Base-by-base conservation (phyloP, 37 sponge, comb jelly and placozoan genomes). In the Aplysina aerophoba region DNA sequence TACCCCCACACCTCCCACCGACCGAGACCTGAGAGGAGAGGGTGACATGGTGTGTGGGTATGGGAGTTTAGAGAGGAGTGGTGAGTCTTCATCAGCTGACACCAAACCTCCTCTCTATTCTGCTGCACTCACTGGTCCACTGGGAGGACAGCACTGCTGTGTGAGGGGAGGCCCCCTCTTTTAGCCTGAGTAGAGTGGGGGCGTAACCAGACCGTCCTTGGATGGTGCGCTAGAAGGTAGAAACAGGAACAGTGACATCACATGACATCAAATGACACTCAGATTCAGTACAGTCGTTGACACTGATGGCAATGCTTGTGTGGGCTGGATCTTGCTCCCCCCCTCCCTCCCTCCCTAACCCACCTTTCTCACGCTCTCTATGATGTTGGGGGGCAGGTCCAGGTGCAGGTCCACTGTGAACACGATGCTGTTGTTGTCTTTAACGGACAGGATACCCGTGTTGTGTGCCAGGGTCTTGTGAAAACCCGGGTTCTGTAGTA, bases 191-290 rank as follows among this genome's bases (percentile, higher is more conserved):
- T 62, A 93, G 82, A 62, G 83, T 73, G 35, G 93, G 93, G 38
- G 93, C 83, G 60, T 77, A 93, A 19, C 85, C 90, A 85, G 89
- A 89, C 85, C 74, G 82, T 5, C 90, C 88, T 59, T 87, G 67
- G n/a, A 93, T 53, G 21, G 82, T 84, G 61, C 90, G 90, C 90
- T 92, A 79, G 25, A 50, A 40, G 78, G 78, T 19, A 36, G 1
- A 17, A 8, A 44, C 50, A 44, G 3, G 50, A 3, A 44, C 8
- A 44, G 8, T 44, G 50, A 44, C 50, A 44, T 44, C 50, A 44
- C 50, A 44, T 44, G 3, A 44, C 50, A 44, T 11, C 50, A 44
- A n/a, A n/a, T n/a, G n/a, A n/a, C n/a, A n/a, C n/a, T n/a, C n/a
- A n/a, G n/a, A n/a, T n/a, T n/a, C n/a, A n/a, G n/a, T 44, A 11